phyloP scores from a whole-genome alignment of 1,140 invertebrate genomes.

The Macrosteles quadrilineatus region DNA sequence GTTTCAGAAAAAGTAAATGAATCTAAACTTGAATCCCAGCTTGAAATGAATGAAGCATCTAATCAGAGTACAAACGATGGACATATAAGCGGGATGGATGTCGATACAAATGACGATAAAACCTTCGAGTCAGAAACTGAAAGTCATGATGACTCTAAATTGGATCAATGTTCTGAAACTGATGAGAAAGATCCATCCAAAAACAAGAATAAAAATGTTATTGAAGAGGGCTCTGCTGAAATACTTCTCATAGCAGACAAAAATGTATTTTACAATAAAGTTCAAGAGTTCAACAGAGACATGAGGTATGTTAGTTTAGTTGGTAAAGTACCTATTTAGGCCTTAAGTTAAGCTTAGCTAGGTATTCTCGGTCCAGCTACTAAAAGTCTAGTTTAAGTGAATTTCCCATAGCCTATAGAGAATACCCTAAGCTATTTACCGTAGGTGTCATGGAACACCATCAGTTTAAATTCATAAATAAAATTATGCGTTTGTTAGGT shows the following conservation, averaged over 20 bases:
- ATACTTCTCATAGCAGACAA: slow-evolving; percentile 49
- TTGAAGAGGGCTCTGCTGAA: slow-evolving; percentile 23
- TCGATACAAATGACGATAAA: background rate
- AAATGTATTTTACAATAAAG: slow-evolving; percentile 95
- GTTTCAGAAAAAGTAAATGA: background rate
- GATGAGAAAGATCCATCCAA: background rate
- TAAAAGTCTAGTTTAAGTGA: too few species aligned
- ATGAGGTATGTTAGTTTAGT: slow-evolving; percentile 65
- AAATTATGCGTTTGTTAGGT: too few species aligned
- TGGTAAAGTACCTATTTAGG: too few species aligned
- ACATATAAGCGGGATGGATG: background rate
- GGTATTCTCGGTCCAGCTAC: too few species aligned
- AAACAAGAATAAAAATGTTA: background rate
- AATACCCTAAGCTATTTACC: too few species aligned
- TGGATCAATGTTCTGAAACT: background rate
- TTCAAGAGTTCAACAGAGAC: slow-evolving; percentile 97
- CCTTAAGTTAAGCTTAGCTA: too few species aligned
- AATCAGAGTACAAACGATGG: background rate
- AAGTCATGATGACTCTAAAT: slow-evolving; percentile 18
- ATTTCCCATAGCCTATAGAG: too few species aligned
- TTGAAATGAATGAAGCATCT: background rate
- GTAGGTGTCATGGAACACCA: too few species aligned
- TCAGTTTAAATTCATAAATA: too few species aligned
- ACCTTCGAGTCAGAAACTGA: background rate
- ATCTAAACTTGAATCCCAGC: background rate